Evolutionary conservation across 92 coral and sea anemone genomes (phyloP).

Genomic region (Zoanthus sociatus): DNA sequence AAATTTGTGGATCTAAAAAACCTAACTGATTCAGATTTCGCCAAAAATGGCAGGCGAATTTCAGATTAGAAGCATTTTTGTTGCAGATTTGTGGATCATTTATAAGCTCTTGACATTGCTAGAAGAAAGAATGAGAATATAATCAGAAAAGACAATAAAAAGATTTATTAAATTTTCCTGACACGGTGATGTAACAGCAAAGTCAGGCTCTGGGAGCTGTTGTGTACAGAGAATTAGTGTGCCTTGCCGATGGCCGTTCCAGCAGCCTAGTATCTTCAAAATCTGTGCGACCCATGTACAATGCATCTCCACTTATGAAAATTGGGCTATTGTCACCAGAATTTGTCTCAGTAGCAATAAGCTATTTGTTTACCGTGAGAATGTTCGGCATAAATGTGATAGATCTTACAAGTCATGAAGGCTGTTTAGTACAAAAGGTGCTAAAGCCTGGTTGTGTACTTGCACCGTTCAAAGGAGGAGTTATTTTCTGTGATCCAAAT

Average conservation of each 20-base stretch:
- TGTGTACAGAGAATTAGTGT: too few relatives aligned
- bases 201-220: neutral
- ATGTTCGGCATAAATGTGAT: constrained; percentile 30
- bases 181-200: constrained; percentile 36
- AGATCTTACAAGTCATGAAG: constrained; percentile 33
- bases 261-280: too few relatives aligned
- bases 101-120: neutral
- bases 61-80: neutral
- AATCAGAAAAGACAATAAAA: constrained; percentile 16
- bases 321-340: constrained; percentile 49
- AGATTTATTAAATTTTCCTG: constrained; percentile 34
- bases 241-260: too few relatives aligned
- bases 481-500: neutral
- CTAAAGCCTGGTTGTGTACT: constrained; percentile 38
- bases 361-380: constrained; percentile 56
- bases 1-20: too few relatives aligned
- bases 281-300: constrained; percentile 47
- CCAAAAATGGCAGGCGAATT: neutral
- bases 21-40: neutral
- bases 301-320: constrained; percentile 12
- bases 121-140: neutral
- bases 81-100: neutral
- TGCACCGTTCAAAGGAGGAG: neutral
- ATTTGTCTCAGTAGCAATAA: constrained; percentile 49
- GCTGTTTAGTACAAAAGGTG: constrained; percentile 31